Evolutionary conservation across 2,797 vertebrate genomes (phyloP).

Genomic region (Vireo griseus): DNA sequence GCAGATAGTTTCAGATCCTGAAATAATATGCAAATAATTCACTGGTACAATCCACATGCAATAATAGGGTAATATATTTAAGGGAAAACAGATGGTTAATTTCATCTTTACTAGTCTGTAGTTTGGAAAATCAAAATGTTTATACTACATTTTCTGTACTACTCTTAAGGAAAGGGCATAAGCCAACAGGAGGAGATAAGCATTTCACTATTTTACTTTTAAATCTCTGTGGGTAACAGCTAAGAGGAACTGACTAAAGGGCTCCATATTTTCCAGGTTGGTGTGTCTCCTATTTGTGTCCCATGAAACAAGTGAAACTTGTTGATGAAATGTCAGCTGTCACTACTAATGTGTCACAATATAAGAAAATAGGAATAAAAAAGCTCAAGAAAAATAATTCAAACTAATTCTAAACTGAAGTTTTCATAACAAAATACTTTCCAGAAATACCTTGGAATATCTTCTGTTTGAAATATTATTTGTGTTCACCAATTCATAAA

Average conservation of each 20-base stretch:
- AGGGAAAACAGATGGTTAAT: not conserved
- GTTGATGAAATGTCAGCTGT: not conserved
- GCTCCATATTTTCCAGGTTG: not conserved
- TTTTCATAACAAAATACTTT: not conserved
- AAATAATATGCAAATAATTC: not conserved
- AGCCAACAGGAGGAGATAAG: not conserved
- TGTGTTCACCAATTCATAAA: not conserved
- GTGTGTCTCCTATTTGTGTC: not conserved
- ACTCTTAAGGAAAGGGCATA: not conserved
- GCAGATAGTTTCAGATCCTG: not conserved
- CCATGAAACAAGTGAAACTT: not conserved
- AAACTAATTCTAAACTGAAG: not conserved
- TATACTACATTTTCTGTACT: not conserved
- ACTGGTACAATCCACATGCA: not conserved
- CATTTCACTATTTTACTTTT: not conserved
- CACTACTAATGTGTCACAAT: not conserved
- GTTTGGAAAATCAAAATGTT: not conserved
- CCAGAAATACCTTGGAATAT: not conserved
- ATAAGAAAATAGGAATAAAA: not conserved
- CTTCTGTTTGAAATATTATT: not conserved
- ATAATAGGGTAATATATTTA: not conserved
- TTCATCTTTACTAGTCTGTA: not conserved
- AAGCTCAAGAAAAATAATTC: not conserved
- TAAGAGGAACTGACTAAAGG: not conserved
- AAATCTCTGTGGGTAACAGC: not conserved